These are phyloP conservation scores for Melinaea marsaeus DNA, from an alignment of 2,888 invertebrate species.

Conservation along the genomic window DNA sequence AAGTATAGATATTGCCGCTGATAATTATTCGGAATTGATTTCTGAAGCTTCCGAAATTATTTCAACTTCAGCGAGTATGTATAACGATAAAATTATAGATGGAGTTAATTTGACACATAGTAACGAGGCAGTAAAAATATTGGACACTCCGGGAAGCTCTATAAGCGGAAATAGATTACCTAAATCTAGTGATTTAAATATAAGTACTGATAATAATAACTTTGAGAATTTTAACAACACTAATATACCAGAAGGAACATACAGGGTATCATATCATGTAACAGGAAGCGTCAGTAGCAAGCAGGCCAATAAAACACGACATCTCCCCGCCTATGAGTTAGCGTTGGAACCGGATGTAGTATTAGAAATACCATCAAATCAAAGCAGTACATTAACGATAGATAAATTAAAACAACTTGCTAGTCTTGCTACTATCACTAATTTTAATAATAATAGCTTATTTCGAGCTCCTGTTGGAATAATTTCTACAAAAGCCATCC, in stretches of 20 bases:
- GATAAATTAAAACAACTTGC: constrained; percentile 76
- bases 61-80: constrained; percentile 37
- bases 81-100: constrained; percentile 38
- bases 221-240: constrained; percentile 36
- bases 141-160: constrained; percentile 35
- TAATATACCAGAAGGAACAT: constrained; percentile 64
- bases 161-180: constrained; percentile 56
- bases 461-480: constrained; percentile 70
- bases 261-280: constrained; percentile 70
- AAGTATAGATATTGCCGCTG: constrained; percentile 51
- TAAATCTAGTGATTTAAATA: constrained; percentile 59
- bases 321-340: constrained; percentile 65
- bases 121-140: constrained; percentile 43
- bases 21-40: constrained; percentile 41
- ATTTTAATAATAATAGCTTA: constrained; percentile 71
- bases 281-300: constrained; percentile 73
- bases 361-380: constrained; percentile 67
- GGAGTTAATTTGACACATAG: constrained; percentile 39
- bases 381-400: constrained; percentile 58
- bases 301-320: constrained; percentile 67
- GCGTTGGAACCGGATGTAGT: constrained; percentile 68
- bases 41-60: constrained; percentile 45
- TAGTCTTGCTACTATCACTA: constrained; percentile 76
- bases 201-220: constrained; percentile 28
- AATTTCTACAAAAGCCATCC: constrained; percentile 80